Conservation (phyloP, 2,888 invertebrate genomes). For the Leptura quadrifasciata region DNA sequence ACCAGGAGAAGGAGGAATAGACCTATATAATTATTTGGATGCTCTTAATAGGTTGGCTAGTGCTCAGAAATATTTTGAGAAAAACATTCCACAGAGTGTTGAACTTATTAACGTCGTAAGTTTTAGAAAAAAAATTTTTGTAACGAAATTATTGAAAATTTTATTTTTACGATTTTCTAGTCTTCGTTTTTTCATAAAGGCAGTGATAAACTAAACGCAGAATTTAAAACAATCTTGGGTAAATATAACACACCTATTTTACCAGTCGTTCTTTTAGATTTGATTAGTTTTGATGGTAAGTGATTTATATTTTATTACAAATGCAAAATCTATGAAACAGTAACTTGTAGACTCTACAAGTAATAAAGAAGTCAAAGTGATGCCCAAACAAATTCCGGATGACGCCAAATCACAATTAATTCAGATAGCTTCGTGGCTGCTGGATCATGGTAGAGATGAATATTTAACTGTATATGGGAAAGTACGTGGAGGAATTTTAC, state of each 20-base stretch:
- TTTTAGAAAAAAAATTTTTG: slow-evolving; percentile 56
- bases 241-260: slow-evolving; percentile 91
- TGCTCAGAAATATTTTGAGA: slow-evolving; percentile 93
- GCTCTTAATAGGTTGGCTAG: slow-evolving; percentile 90
- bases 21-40: slow-evolving; percentile 76
- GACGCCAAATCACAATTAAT: slow-evolving; percentile 83
- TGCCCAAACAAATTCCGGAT: slow-evolving; percentile 83
- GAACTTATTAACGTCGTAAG: slow-evolving; percentile 94
- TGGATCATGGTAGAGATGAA: slow-evolving; percentile 83
- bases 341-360: slow-evolving; percentile 50
- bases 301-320: background rate
- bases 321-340: background rate
- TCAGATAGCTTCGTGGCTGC: slow-evolving; percentile 90
- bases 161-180: slow-evolving; percentile 71
- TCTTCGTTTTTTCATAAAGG: slow-evolving; percentile 87
- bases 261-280: slow-evolving; percentile 90
- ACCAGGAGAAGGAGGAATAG: slow-evolving; percentile 80
- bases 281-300: slow-evolving; percentile 78
- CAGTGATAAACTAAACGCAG: slow-evolving; percentile 88
- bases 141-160: background rate
- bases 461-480: slow-evolving; percentile 85
- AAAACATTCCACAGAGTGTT: slow-evolving; percentile 94
- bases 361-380: slow-evolving; percentile 68
- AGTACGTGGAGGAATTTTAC: slow-evolving; percentile 85
- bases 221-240: slow-evolving; percentile 90